A percentile compares a stretch with the other conserved stretches of the same genome.
Evolutionary conservation across 2,113 vertebrate genomes (phyloP).

Genomic region (Cromileptes altivelis): DNA sequence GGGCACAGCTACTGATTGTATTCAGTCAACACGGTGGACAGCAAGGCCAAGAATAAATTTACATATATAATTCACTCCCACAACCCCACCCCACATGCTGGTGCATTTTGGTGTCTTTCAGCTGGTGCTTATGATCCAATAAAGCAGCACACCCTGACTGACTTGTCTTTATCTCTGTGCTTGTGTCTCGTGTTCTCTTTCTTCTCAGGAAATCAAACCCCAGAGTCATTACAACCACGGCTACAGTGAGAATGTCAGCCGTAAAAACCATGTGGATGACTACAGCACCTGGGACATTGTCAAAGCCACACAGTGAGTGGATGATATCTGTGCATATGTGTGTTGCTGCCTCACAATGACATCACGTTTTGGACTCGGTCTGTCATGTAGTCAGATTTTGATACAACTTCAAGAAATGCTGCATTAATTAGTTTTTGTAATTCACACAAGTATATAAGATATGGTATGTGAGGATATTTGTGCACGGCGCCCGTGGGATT

Average conservation of each 20-base stretch:
- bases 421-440: neutral
- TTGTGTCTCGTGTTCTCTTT: neutral
- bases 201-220: constrained; percentile 93
- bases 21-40: neutral
- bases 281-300: constrained; percentile 99
- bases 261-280: constrained; percentile 97
- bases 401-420: neutral
- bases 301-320: constrained; percentile 98
- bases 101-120: neutral
- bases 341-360: neutral
- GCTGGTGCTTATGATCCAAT: neutral
- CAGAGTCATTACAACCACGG: constrained; percentile 97
- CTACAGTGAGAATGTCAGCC: constrained; percentile 92
- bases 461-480: too few relatives aligned
- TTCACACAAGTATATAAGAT: too few relatives aligned
- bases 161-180: neutral
- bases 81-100: too few relatives aligned
- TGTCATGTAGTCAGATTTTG: neutral
- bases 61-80: neutral
- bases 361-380: neutral
- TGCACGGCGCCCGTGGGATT: too few relatives aligned
- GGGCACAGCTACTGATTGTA: neutral
- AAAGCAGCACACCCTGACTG: neutral
- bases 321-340: neutral
- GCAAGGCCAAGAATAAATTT: neutral